Evolutionary conservation across 2,797 vertebrate genomes (phyloP), one percentile per base, ranked within the genome.

Genomic region (Cyprinodon diabolis): DNA sequence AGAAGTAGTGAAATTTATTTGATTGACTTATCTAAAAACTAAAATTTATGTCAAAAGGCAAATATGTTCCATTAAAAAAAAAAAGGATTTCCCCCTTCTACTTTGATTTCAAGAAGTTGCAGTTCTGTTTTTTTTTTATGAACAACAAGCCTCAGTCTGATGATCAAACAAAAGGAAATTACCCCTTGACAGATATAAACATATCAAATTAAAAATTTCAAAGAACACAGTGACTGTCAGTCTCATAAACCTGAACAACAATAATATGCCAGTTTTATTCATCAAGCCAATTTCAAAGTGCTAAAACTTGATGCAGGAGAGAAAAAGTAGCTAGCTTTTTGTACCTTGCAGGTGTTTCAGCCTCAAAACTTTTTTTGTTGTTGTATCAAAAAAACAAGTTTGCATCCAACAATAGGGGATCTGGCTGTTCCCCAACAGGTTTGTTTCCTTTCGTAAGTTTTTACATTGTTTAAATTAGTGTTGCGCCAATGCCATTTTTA

Each of bases 401-500:
- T 68, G 25, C 8, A 0, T 48, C 66, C 58, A 82, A 55, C 54
- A 45, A 43, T 45, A 21, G 65, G 69, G 69, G 65, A 84, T 75
- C 71, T 72, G 45, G 56, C 57, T 65, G 51, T 15, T 68, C 51
- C 15, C 15, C 62, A 56, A 66, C 63, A 47, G 13, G 57, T 40
- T 54, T 74, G 74, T 74, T 68, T 78, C 54, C 51, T 77, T 79
- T 60, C n/a, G 65, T 74, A 68, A 72, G 66, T 35, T 9, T 19
- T 2, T 13, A 78, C 49, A 79, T 71, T 83, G 74, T 71, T 77
- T 56, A 69, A 83, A 81, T 77, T 30, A 30, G 30, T 30, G 30
- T 3, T 30, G 30, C 30, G 80, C 80, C 82, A 83, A 78, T 14
- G 60, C 75, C 58, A n/a, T 78, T 54, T 68, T 30, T 72, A 30